phyloP scores from a whole-genome alignment of 2,888 invertebrate species.

The Eumacrocentrus americanus region DNA sequence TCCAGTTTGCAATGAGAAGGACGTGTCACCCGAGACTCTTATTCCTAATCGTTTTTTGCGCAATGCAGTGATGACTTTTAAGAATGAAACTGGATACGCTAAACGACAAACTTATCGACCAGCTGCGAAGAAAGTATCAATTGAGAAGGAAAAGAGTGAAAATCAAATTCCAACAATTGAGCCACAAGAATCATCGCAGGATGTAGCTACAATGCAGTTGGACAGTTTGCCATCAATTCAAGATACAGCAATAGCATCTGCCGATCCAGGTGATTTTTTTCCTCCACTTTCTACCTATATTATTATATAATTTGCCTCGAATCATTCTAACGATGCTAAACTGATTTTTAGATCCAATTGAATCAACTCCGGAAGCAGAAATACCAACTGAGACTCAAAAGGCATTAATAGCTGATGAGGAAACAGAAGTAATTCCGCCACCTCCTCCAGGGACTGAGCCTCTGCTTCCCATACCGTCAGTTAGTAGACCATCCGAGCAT shows the following conservation, averaged over 20 bases:
- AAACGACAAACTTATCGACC: conserved; percentile 61
- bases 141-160: conserved; percentile 16
- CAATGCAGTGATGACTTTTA: conserved; percentile 87
- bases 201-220: background rate
- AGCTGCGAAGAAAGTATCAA: conserved; percentile 18
- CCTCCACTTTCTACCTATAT: too few relatives aligned
- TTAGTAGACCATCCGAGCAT: conserved; percentile 36
- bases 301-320: too few relatives aligned
- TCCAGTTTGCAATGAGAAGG: conserved; percentile 91
- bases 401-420: conserved; percentile 51
- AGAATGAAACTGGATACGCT: conserved; percentile 89
- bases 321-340: background rate
- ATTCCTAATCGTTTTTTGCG: conserved; percentile 92
- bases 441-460: conserved; percentile 59
- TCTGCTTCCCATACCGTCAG: conserved; percentile 52
- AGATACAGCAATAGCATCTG: background rate
- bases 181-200: conserved; percentile 3
- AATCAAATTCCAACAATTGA: background rate
- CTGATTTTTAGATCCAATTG: conserved; percentile 33
- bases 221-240: background rate
- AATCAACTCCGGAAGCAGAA: conserved; percentile 46
- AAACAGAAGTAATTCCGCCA: conserved; percentile 56
- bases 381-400: conserved; percentile 44
- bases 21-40: conserved; percentile 89
- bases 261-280: background rate